Conservation (phyloP, 2,113 vertebrate genomes). For the Myrmecobius fasciatus region DNA sequence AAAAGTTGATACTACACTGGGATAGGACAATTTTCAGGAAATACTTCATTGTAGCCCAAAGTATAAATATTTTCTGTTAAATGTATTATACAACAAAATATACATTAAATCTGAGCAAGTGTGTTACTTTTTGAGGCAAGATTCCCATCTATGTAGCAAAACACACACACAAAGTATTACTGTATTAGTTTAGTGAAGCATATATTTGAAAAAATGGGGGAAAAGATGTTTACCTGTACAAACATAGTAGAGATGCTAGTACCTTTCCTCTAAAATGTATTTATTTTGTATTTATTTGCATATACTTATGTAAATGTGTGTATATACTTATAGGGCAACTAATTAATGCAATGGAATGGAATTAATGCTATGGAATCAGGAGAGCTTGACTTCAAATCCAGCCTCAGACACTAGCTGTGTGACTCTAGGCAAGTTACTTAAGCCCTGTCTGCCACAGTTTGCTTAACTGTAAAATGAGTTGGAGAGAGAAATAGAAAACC, state of each 20-base stretch:
- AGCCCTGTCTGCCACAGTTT: too few relatives aligned
- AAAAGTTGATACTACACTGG: not conserved
- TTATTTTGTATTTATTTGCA: not conserved
- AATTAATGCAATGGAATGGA: too few relatives aligned
- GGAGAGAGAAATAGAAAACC: too few relatives aligned
- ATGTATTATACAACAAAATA: constrained; percentile 41
- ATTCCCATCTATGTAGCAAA: constrained; percentile 42
- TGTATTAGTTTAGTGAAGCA: constrained; percentile 38
- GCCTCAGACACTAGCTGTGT: too few relatives aligned
- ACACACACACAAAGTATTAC: constrained; percentile 14
- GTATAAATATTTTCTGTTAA: constrained; percentile 39
- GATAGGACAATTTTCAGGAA: constrained; percentile 38
- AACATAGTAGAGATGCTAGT: not conserved
- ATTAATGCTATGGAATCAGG: too few relatives aligned
- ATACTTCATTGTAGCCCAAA: constrained; percentile 7
- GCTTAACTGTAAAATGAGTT: too few relatives aligned
- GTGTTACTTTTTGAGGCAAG: constrained; percentile 18
- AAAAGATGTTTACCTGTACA: not conserved
- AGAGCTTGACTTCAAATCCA: too few relatives aligned
- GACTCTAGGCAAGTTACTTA: too few relatives aligned
- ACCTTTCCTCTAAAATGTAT: not conserved
- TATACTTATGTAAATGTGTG: not conserved
- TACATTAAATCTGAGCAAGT: constrained; percentile 27
- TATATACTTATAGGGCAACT: not conserved
- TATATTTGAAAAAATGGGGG: constrained; percentile 25